phyloP scores from a whole-genome alignment of 2,113 vertebrate species.

The Chroicocephalus ridibundus region DNA sequence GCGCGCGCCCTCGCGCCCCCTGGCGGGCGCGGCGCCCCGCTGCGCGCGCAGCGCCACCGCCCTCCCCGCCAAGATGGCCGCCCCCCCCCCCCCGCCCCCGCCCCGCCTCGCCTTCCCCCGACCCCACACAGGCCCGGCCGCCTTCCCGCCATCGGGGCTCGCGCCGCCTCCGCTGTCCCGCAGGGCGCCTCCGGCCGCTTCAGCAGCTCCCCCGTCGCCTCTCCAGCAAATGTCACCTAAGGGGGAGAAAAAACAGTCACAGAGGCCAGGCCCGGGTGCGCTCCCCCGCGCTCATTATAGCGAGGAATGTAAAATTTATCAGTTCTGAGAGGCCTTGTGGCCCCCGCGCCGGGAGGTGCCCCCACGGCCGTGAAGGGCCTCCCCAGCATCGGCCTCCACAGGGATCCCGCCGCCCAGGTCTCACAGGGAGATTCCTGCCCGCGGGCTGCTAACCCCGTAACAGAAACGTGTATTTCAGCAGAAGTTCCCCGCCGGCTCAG shows the following conservation, averaged over 20 bases:
- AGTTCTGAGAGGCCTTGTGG: too few relatives aligned
- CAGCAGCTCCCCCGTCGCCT: conserved; percentile 33
- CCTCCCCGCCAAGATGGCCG: conserved; percentile 69
- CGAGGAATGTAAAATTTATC: background rate
- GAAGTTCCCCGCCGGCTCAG: background rate
- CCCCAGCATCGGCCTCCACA: background rate
- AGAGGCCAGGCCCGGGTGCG: background rate
- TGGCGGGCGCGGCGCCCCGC: conserved; percentile 34
- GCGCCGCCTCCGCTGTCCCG: conserved; percentile 47
- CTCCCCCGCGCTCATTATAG: background rate
- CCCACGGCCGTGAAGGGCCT: background rate
- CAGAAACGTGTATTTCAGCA: background rate
- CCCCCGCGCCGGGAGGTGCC: background rate
- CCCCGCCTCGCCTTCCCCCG: too few relatives aligned
- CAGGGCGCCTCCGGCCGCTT: conserved; percentile 55
- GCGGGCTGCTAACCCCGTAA: background rate
- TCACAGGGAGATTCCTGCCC: background rate
- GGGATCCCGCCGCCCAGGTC: background rate
- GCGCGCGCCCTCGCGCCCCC: conserved; percentile 66
- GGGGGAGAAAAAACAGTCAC: background rate
- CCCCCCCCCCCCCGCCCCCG: too few relatives aligned
- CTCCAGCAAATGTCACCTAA: conserved; percentile 32
- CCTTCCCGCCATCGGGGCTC: conserved; percentile 1
- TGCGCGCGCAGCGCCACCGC: background rate
- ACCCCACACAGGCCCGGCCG: too few relatives aligned